Evolutionary conservation across 2,113 vertebrate species (phyloP), one percentile per base, ranked within the genome.

Genomic region (Boleophthalmus pectinirostris): DNA sequence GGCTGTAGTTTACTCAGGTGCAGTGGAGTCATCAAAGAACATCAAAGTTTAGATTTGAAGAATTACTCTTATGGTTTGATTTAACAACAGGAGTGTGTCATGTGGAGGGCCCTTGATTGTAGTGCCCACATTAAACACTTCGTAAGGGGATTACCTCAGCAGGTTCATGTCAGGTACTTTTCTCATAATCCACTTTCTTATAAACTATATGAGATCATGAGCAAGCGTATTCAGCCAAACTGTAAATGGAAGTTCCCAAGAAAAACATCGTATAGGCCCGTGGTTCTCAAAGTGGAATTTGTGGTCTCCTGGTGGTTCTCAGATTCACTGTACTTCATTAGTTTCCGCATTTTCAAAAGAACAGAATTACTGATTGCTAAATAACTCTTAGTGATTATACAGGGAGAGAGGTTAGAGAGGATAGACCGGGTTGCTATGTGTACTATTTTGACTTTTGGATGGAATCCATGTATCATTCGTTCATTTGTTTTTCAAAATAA

Each of bases 1-100:
- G 58, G 71, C 43, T 70, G 57, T 56, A 46, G 70, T 78, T 79
- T 64, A 60, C 71, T 80, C 76, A 82, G 80, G 69, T 76, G 79
- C 80, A 61, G 64, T 70, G 51, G 20, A 68, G 68, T 82, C 64
- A 68, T 78, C 25, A 71, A 66, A 33, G 69, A 79, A 79, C 29
- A 29, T 29, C 29, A 29, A 75, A 53, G 29, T 68, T 70, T 68
- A 69, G 66, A 67, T 82, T 78, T 87, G 53, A 85, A 74, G 79
- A 61, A 16, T 2, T n/a, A 21, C 29, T 21, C 61, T 64, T 33
- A 43, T 20, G 29, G 33, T 64, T 64, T 64, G 38, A n/a, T 21
- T 64, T 35, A n/a, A n/a, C 29, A 35, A 64, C 33, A 12, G 61
- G 12, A 12, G 61, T 49, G 49, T 61, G 46, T 64, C 46, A 61